Evolutionary conservation across 2,888 invertebrate species (phyloP).

Genomic region (Monochamus alternatus): DNA sequence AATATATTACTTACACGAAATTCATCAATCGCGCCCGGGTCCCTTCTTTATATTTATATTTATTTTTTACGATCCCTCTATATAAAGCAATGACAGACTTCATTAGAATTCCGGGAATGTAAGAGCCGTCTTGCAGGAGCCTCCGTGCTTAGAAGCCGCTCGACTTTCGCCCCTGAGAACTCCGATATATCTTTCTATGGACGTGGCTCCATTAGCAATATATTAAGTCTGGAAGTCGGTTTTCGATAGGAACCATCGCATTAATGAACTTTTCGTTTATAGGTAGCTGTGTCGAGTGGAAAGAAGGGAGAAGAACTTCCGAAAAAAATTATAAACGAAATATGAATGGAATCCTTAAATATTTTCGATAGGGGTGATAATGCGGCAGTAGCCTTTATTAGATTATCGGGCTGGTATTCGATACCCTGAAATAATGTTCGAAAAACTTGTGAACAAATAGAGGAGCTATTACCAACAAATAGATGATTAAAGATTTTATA

Average conservation of each 20-base stretch:
- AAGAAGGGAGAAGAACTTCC: not conserved
- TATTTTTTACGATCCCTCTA: conserved; percentile 14
- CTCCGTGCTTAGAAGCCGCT: conserved; percentile 19
- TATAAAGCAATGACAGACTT: conserved; percentile 18
- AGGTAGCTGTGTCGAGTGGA: not conserved
- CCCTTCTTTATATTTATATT: not conserved
- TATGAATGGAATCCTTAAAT: too few relatives aligned
- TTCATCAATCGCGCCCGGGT: not conserved
- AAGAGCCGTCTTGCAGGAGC: conserved; percentile 23
- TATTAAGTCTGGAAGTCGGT: conserved; percentile 19
- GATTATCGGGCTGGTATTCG: too few relatives aligned
- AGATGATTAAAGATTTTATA: too few relatives aligned
- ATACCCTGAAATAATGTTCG: too few relatives aligned
- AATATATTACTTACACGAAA: not conserved
- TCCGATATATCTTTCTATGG: conserved; percentile 26
- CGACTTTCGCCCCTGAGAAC: conserved; percentile 13
- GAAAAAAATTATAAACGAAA: not conserved
- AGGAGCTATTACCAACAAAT: too few relatives aligned
- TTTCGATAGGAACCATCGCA: conserved; percentile 19
- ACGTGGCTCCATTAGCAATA: conserved; percentile 33
- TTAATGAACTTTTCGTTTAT: conserved; percentile 22
- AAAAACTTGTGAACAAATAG: too few relatives aligned
- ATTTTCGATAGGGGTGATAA: too few relatives aligned
- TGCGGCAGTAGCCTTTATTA: too few relatives aligned
- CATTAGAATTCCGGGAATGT: conserved; percentile 31